phyloP scores from a whole-genome alignment of 2,888 invertebrate species.

The Epinotia demarniana region DNA sequence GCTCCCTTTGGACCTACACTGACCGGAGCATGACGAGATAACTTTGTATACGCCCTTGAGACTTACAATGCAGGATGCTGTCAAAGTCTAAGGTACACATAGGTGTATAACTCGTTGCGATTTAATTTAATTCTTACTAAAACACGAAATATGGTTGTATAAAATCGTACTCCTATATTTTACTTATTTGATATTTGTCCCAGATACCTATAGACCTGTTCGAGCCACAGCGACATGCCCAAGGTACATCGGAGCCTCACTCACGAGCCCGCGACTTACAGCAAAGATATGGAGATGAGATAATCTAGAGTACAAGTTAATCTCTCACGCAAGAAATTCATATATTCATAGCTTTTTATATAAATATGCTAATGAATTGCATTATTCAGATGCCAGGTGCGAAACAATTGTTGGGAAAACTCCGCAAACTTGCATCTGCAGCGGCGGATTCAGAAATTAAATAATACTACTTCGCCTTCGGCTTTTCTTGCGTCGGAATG shows the following conservation, averaged over 20 bases:
- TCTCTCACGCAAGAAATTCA: conserved; percentile 32
- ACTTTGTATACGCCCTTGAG: neutral
- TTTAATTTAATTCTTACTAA: too few species aligned
- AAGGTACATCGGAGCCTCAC: neutral
- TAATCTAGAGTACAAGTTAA: conserved; percentile 41
- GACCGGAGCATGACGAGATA: conserved; percentile 10
- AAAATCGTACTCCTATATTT: too few species aligned
- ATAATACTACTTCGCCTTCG: conserved; percentile 13
- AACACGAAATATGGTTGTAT: too few species aligned
- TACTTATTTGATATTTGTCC: too few species aligned
- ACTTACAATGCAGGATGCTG: neutral
- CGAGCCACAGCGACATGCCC: too few species aligned
- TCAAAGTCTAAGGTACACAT: neutral
- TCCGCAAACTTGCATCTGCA: conserved; percentile 23
- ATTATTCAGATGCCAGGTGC: conserved; percentile 42
- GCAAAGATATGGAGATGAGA: conserved; percentile 16
- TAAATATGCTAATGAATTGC: conserved; percentile 42
- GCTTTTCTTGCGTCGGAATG: neutral
- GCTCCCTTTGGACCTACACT: conserved; percentile 30
- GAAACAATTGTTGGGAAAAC: conserved; percentile 43
- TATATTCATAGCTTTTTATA: conserved; percentile 45
- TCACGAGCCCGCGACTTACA: neutral
- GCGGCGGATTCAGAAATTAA: conserved; percentile 23
- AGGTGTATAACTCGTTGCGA: too few species aligned
- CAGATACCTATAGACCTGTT: too few species aligned